These are phyloP conservation scores for Metopolophium dirhodum DNA, from an alignment of 1,140 invertebrate genomes.

Conservation along the genomic window DNA sequence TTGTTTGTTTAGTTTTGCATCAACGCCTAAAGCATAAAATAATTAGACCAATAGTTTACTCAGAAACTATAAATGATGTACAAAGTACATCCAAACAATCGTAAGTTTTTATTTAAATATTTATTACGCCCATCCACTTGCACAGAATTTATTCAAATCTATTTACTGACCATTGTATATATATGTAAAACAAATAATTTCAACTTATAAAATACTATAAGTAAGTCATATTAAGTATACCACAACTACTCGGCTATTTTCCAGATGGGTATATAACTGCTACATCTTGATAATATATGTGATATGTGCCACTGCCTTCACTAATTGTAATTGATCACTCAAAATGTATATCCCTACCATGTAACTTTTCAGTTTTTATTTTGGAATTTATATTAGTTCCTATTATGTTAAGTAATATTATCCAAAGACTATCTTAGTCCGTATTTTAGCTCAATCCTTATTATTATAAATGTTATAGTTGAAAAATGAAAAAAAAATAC, in stretches of 20 bases:
- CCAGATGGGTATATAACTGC: no score
- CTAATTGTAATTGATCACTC: background rate
- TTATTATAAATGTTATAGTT: no score
- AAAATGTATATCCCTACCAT: background rate
- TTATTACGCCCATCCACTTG: background rate
- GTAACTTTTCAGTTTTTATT: background rate
- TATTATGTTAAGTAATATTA: no score
- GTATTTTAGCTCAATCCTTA: no score
- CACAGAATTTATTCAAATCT: background rate
- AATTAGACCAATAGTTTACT: slow-evolving; percentile 21
- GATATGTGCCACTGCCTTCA: background rate
- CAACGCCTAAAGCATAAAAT: slow-evolving; percentile 43
- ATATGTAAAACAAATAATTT: no score
- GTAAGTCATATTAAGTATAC: no score
- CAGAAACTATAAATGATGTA: slow-evolving; percentile 21
- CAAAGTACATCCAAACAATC: slow-evolving; percentile 41
- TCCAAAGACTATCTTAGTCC: no score
- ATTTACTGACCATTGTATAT: no score
- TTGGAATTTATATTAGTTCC: background rate
- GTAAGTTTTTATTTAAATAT: slow-evolving; percentile 42
- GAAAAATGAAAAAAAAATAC: no score
- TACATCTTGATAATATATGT: background rate
- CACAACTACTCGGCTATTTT: no score
- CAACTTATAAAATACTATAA: no score
- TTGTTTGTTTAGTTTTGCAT: slow-evolving; percentile 59